Evolutionary conservation across 2,888 invertebrate genomes (phyloP), one percentile per base, ranked within the genome.

Genomic region (Agrilus mali): DNA sequence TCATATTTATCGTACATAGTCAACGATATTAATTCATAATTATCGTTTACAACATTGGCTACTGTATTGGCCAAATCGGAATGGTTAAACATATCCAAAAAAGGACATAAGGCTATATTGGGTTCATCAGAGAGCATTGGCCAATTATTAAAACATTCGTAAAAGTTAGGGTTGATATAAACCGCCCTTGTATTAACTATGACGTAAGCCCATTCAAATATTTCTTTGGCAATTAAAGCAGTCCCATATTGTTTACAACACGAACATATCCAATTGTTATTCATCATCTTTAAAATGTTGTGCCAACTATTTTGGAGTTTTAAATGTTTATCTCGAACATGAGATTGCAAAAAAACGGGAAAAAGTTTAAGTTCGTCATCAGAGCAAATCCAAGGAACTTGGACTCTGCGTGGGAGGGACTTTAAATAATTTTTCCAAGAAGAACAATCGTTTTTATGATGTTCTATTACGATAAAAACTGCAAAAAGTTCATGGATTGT

Each of bases 1-100:
- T 78, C 69, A 60, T 77, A 77, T 43, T 75, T 73, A 41, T 71
- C 64, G 59, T 78, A 80, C 3, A 62, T 51, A 42, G 63, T 70
- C 34, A 67, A 59, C 2, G 78, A 74, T 45, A 57, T 62, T 32
- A 82, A 71, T 57, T 72, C 67, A 60, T 76, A 81, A 33, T 59
- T 49, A 50, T 66, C 58, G 10, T 46, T 45, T 14, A 39, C 35
- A 40, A 64, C 50, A 44, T 50, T 47, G 10, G 72, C 72, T 22
- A 63, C 59, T 2, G 82, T 82, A 48, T 68, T 66, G 4, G 78
- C 77, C 43, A 66, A 58, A 47, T 74, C 71, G 43, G 82, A 80
- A 60, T 94, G 94, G 69, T 94, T 94, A 49, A 94, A 83, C 69
- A 94, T 77, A 64, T 94, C 94, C 46, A 94, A 70, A 61, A 82